Evolutionary conservation across 2,797 vertebrate species (phyloP).

Genomic region (Semotilus atromaculatus): DNA sequence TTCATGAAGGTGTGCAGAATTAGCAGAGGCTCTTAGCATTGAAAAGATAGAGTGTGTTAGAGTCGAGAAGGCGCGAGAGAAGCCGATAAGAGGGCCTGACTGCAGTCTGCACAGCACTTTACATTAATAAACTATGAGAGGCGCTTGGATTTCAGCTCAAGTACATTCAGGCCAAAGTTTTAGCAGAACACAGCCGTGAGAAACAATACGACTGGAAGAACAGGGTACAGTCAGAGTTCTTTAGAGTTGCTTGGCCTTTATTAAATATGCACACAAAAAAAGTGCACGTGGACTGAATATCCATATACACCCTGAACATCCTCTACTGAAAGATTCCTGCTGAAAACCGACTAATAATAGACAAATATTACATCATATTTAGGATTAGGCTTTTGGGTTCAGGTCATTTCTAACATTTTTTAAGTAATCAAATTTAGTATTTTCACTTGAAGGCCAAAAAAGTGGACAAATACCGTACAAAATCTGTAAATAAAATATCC

Average conservation of each 20-base stretch:
- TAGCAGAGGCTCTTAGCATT: neutral
- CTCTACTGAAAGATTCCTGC: neutral
- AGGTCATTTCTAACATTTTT: neutral
- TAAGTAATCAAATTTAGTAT: neutral
- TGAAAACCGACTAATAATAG: neutral
- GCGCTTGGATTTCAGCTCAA: conserved; percentile 35
- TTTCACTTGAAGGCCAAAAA: neutral
- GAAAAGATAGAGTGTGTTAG: neutral
- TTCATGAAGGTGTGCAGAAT: conserved; percentile 9
- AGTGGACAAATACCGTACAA: too few species aligned
- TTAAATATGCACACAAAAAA: conserved; percentile 11
- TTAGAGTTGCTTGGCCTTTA: neutral
- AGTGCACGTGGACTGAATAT: neutral
- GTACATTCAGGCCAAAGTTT: conserved; percentile 24
- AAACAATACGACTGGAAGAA: neutral
- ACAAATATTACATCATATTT: neutral
- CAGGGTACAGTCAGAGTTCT: conserved; percentile 7
- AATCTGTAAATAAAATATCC: neutral
- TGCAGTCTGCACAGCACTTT: neutral
- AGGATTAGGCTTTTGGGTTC: neutral
- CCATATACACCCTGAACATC: neutral
- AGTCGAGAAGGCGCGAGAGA: conserved; percentile 5
- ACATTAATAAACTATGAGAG: conserved; percentile 53
- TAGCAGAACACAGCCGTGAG: conserved; percentile 6
- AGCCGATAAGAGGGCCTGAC: conserved; percentile 21